Percentiles rank a stretch among this genome's conserved stretches.
Evolutionary conservation across 2,797 vertebrate genomes (phyloP).

Genomic region (Sebastes baramenuke): DNA sequence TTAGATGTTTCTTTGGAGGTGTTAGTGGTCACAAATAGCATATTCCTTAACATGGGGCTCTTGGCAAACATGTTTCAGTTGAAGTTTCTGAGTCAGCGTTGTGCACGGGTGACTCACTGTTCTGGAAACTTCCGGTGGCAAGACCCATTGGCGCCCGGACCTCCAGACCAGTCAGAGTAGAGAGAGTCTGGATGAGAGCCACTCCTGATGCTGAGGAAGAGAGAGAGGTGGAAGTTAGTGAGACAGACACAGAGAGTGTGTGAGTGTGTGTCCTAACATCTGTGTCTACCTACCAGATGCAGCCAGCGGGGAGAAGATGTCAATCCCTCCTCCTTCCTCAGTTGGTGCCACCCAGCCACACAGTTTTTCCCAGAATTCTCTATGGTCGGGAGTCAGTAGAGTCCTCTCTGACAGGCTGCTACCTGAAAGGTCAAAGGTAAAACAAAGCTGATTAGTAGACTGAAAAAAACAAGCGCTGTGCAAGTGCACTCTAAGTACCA

Average conservation of each 20-base stretch:
- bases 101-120: constrained; percentile 79
- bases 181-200: constrained; percentile 82
- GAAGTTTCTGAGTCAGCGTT: not conserved
- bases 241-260: not conserved
- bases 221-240: not conserved
- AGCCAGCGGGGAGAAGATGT: constrained; percentile 87
- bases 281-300: constrained; percentile 84
- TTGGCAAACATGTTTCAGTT: not conserved
- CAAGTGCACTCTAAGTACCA: too few species aligned
- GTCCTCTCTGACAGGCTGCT: constrained; percentile 77
- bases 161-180: constrained; percentile 82
- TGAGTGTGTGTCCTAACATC: not conserved
- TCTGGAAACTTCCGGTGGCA: constrained; percentile 86
- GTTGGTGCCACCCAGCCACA: constrained; percentile 73
- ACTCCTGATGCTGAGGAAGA: constrained; percentile 78
- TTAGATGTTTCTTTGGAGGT: not conserved
- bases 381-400: constrained; percentile 77
- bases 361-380: constrained; percentile 89
- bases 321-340: constrained; percentile 82
- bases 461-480: too few species aligned
- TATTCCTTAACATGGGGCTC: not conserved
- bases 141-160: constrained; percentile 83
- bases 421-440: constrained; percentile 59
- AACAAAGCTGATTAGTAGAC: not conserved
- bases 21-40: not conserved